Base-by-base conservation (phyloP, 2,888 invertebrate genomes). In the Germaria angustata region DNA sequence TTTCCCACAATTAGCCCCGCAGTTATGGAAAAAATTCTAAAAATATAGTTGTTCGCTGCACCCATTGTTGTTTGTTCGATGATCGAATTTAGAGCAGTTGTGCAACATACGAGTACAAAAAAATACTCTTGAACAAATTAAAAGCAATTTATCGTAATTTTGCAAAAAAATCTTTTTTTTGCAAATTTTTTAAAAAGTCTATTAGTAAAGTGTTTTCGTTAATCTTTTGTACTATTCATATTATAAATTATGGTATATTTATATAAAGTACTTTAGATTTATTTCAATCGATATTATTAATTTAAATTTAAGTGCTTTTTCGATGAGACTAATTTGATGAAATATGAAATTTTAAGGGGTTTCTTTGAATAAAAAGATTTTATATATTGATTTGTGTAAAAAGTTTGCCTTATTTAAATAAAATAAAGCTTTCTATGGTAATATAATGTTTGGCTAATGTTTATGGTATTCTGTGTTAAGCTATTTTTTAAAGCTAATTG, bases 41-140 rank as follows among this genome's bases (percentile, higher is more conserved):
- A 71, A 39, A 49, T 9, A 34, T 28, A 13, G 41, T 61, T 28
- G 22, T n/a, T 13, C 36, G 73, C 81, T 81, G 81, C 81, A 81
- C 81, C 81, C 73, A 81, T 73, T 78, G 68, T 78, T 53, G 20
- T 63, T 66, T 15, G n/a, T 36, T 32, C 15, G 51, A 65, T 55
- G 78, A 73, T 49, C 51, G 78, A 78, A 81, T 73, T 78, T 78
- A 34, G 81, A 78, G 78, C 73, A 73, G 46, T 79, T 71, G 71
- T 41, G 49, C 24, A 79, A 79, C 44, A 46, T 24, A 46, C 32
- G 51, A 13, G 44, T 24, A 46, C 32, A 59, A 13, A 46, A 7
- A 57, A 34, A 46, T 57, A 28, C 41, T 41, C 41, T n/a, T 28
- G 24, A 24, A 5, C 3, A 28, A 28, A 28, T 5, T 4, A 17